Conservation (phyloP, 2,797 vertebrate species). For the Labroides dimidiatus region DNA sequence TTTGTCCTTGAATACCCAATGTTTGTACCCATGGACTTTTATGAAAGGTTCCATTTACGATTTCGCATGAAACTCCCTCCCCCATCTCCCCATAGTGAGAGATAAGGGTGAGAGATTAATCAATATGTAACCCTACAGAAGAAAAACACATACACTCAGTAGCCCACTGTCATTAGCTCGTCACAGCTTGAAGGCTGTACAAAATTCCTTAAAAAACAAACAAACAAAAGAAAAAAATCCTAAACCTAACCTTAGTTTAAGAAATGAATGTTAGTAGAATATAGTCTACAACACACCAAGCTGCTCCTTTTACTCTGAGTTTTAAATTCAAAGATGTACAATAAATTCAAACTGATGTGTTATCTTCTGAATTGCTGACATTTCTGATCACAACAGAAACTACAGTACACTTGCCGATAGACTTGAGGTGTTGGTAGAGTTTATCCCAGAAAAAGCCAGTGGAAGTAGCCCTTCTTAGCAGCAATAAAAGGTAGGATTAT, state of each 20-base stretch:
- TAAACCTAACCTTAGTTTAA: too few species aligned
- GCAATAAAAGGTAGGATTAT: conserved; percentile 85
- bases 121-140: conserved; percentile 79
- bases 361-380: background rate
- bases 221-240: too few species aligned
- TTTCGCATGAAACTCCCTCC: conserved; percentile 79
- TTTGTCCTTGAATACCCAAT: conserved; percentile 86
- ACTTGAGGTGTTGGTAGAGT: conserved; percentile 51
- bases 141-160: conserved; percentile 40
- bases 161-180: conserved; percentile 26
- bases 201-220: conserved; percentile 1
- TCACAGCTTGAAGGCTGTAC: conserved; percentile 10
- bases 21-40: conserved; percentile 85
- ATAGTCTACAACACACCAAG: background rate
- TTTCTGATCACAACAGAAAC: background rate
- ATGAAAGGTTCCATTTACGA: conserved; percentile 88
- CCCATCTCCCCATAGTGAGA: conserved; percentile 53
- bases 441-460: conserved; percentile 61
- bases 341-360: background rate
- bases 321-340: too few species aligned
- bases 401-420: conserved; percentile 3
- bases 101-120: conserved; percentile 81
- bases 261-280: conserved; percentile 14
- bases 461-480: conserved; percentile 73
- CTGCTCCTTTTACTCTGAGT: too few species aligned